These are phyloP conservation scores for Agrypnus murinus DNA, from an alignment of 2,888 invertebrate species.

Conservation along the genomic window DNA sequence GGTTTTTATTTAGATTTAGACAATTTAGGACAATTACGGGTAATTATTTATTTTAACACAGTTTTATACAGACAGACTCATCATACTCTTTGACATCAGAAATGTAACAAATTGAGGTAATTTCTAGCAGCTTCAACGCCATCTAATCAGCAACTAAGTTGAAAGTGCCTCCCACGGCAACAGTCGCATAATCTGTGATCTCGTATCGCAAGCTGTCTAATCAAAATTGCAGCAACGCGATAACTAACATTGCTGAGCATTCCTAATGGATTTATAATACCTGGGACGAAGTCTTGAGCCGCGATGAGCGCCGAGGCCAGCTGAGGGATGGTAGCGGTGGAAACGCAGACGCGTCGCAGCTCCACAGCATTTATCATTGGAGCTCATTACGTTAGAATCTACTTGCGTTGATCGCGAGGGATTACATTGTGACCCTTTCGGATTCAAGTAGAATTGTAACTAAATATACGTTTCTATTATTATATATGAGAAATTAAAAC, in stretches of 20 bases:
- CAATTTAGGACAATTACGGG: too few species aligned
- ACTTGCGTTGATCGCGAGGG: conserved; percentile 59
- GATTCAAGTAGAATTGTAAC: conserved; percentile 44
- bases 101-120: conserved; percentile 47
- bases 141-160: conserved; percentile 49
- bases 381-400: conserved; percentile 73
- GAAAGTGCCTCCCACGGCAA: conserved; percentile 66
- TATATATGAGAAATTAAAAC: background rate
- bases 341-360: conserved; percentile 70
- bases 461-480: conserved; percentile 30
- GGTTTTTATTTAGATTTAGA: too few species aligned
- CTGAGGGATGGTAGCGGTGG: conserved; percentile 66
- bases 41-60: too few species aligned
- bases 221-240: conserved; percentile 64
- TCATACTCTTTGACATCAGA: conserved; percentile 15
- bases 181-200: conserved; percentile 67
- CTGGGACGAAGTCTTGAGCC: conserved; percentile 57
- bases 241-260: conserved; percentile 65
- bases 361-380: conserved; percentile 72
- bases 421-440: conserved; percentile 52
- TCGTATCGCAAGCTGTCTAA: conserved; percentile 60
- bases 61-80: too few species aligned
- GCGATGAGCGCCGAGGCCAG: conserved; percentile 58
- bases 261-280: conserved; percentile 68
- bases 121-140: conserved; percentile 47